Evolutionary conservation across 2,888 invertebrate species (phyloP), one percentile per base, ranked within the genome.

Genomic region (Palloptera scutellata): DNA sequence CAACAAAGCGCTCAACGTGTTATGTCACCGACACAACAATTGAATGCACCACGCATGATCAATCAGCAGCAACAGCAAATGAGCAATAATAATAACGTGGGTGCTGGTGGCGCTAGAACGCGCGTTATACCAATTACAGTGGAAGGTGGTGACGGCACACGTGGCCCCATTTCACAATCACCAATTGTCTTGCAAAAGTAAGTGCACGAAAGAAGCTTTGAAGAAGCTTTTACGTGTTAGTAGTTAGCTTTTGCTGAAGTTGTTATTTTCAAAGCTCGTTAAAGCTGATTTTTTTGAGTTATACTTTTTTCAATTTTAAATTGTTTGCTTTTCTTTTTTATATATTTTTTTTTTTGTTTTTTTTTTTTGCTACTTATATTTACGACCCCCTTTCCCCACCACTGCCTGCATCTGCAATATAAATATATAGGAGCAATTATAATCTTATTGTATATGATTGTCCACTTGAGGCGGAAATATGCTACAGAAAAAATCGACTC

Each of bases 51-150:
- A 58, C 74, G 74, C 20, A 73, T 75, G 58, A 72, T 75, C 55
- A 76, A 75, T 41, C 81, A 78, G 61, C 72, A 73, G 30, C 75
- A 75, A 60, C 77, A 75, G 51, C 74, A 75, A 59, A 71, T 74
- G 54, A 45, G 48, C 12, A 61, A 51, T 40, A 70, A 64, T 52
- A 70, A 59, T 67, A 30, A 30, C 30, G 30, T 6, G 30, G 67
- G 67, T 13, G 66, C 51, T 8, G 68, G 62, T 13, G 66, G 58
- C 10, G 12, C 54, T 20, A 68, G 67, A 43, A 72, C 88, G 48
- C 86, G 89, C 74, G 87, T 90, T 74, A 88, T 90, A 79, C 90
- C 90, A 15, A 89, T 90, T 74, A 87, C 88, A 72, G 86, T 90
- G 74, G 90, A 90, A 62, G 76, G 77, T 30, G 65, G 69, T 58